Evolutionary conservation across 2,888 invertebrate species (phyloP).

Genomic region (Ornithoptera alexandrae): DNA sequence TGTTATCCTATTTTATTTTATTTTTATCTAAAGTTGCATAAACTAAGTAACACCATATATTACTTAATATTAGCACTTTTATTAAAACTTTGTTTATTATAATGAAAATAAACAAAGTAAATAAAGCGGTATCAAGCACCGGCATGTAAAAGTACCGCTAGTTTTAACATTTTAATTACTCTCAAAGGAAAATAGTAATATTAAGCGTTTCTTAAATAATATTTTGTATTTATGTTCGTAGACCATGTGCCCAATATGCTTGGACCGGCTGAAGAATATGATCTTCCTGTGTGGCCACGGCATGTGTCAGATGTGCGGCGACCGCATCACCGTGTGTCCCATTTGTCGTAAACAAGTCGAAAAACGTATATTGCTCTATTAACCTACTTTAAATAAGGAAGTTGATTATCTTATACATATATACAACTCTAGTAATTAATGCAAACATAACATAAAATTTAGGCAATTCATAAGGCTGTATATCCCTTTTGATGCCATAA

Average conservation of each 20-base stretch:
- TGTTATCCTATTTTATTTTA: too few relatives aligned
- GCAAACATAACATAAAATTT: neutral
- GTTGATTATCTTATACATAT: too few relatives aligned
- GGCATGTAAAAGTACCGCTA: too few relatives aligned
- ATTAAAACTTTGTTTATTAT: too few relatives aligned
- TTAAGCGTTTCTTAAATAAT: neutral
- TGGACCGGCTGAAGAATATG: slow-evolving; percentile 99
- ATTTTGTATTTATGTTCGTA: slow-evolving; percentile 57
- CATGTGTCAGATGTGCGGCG: slow-evolving; percentile 98
- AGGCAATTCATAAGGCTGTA: neutral
- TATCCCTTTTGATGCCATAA: neutral
- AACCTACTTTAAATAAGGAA: slow-evolving; percentile 11
- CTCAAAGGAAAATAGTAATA: too few relatives aligned
- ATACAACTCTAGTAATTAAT: neutral
- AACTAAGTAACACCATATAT: too few relatives aligned
- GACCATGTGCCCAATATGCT: slow-evolving; percentile 99
- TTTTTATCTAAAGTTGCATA: too few relatives aligned
- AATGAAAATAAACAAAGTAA: too few relatives aligned
- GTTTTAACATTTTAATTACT: too few relatives aligned
- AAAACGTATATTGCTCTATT: slow-evolving; percentile 94
- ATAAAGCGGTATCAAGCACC: too few relatives aligned
- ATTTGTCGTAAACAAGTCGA: slow-evolving; percentile 98
- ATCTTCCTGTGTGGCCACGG: slow-evolving; percentile 99
- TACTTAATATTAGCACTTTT: too few relatives aligned
- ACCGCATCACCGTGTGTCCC: slow-evolving; percentile 97